Conservation (phyloP, 2,888 invertebrate genomes). For the Andrena fulva region DNA sequence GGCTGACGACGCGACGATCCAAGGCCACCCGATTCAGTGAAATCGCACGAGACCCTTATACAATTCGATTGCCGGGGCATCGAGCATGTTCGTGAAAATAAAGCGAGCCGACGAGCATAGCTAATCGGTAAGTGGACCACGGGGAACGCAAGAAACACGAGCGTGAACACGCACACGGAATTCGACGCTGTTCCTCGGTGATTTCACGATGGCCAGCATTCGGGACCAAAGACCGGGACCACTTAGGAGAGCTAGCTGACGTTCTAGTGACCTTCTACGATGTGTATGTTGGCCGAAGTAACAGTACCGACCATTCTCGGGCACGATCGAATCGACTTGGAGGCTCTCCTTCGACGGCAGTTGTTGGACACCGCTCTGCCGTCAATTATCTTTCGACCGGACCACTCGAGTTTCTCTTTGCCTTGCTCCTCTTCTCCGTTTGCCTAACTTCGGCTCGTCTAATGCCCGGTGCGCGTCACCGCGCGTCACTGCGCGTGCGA, state of each 20-base stretch:
- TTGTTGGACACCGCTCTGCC: slow-evolving; percentile 54
- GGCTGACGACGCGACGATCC: not conserved
- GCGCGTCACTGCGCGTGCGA: too few species aligned
- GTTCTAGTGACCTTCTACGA: slow-evolving; percentile 67
- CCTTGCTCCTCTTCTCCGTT: not conserved
- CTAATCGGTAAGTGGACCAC: not conserved
- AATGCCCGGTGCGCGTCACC: not conserved
- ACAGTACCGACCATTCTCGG: slow-evolving; percentile 54
- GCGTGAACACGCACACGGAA: not conserved
- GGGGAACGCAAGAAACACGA: not conserved
- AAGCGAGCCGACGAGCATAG: not conserved
- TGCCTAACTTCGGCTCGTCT: not conserved
- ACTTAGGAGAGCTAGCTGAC: slow-evolving; percentile 59
- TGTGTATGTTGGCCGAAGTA: slow-evolving; percentile 60
- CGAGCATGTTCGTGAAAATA: not conserved
- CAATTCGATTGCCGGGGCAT: not conserved
- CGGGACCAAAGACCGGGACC: slow-evolving; percentile 11
- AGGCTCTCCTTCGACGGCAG: slow-evolving; percentile 46
- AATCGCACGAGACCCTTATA: not conserved
- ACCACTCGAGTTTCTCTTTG: not conserved
- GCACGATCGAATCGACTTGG: slow-evolving; percentile 31
- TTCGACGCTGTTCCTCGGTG: not conserved
- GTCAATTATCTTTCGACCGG: slow-evolving; percentile 44
- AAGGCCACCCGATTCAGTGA: not conserved
- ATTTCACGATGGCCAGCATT: not conserved